These are phyloP conservation scores for Anastrepha obliqua DNA, from an alignment of 1,140 invertebrate genomes.

Conservation along the genomic window DNA sequence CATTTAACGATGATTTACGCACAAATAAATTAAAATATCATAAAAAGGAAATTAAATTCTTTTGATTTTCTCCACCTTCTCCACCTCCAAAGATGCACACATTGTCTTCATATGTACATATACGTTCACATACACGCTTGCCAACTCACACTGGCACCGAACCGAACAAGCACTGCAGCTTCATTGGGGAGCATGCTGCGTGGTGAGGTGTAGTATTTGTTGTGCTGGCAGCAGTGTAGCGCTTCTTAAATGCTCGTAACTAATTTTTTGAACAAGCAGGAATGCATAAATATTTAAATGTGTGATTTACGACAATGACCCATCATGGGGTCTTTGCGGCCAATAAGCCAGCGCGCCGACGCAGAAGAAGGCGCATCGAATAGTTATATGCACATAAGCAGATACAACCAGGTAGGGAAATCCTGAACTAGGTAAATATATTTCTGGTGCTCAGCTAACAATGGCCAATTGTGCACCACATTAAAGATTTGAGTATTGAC, in stretches of 20 bases:
- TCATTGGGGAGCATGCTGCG: neutral
- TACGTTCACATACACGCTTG: neutral
- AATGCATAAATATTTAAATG: slow-evolving; percentile 75
- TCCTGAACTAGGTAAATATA: no score
- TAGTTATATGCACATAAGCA: neutral
- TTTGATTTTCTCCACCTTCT: slow-evolving; percentile 59
- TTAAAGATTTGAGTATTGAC: no score
- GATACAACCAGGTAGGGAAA: no score
- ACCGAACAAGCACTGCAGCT: neutral
- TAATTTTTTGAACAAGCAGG: slow-evolving; percentile 74
- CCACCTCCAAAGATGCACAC: neutral
- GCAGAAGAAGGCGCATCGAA: neutral
- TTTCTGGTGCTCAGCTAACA: no score
- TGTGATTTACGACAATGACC: slow-evolving; percentile 74
- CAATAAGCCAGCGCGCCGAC: no score
- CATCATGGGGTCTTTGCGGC: slow-evolving; percentile 66
- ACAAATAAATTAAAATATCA: slow-evolving; percentile 75
- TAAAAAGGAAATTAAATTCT: slow-evolving; percentile 75
- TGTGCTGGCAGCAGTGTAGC: neutral
- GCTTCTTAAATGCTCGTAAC: slow-evolving; percentile 60
- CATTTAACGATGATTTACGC: slow-evolving; percentile 69
- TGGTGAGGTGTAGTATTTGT: neutral
- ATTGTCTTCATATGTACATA: neutral
- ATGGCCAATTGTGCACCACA: no score
- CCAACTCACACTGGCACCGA: no score